A percentile compares a stretch with the other conserved stretches of the same genome.
Evolutionary conservation across 2,113 vertebrate species (phyloP).

Genomic region (Desmodus rotundus): DNA sequence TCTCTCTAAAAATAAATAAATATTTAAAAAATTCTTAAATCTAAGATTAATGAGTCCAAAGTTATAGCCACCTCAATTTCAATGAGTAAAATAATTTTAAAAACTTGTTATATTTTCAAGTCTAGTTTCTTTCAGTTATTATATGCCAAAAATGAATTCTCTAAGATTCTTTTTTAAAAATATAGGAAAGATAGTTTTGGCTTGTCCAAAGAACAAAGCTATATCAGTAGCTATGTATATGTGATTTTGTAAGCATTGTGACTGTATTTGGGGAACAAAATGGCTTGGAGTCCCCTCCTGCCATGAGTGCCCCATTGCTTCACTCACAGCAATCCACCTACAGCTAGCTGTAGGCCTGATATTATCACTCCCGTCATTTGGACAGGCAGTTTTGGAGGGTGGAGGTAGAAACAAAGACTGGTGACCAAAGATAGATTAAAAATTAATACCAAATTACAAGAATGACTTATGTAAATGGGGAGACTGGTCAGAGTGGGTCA

Average conservation of each 20-base stretch:
- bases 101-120: background rate
- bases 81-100: background rate
- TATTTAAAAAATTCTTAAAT: background rate
- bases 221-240: background rate
- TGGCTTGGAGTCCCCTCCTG: background rate
- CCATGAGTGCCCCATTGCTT: background rate
- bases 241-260: background rate
- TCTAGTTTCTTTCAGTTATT: background rate
- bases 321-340: background rate
- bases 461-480: background rate
- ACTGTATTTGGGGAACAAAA: background rate
- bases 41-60: background rate
- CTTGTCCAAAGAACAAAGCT: background rate
- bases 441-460: slow-evolving; percentile 31
- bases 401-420: background rate
- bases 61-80: background rate
- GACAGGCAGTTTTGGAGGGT: background rate
- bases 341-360: background rate
- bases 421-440: background rate
- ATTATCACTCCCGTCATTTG: background rate
- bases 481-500: background rate
- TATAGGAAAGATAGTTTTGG: background rate
- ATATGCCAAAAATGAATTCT: background rate
- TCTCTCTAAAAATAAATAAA: no score
- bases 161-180: background rate